Conservation (phyloP, 1,140 invertebrate genomes). For the Glomeris maerens region DNA sequence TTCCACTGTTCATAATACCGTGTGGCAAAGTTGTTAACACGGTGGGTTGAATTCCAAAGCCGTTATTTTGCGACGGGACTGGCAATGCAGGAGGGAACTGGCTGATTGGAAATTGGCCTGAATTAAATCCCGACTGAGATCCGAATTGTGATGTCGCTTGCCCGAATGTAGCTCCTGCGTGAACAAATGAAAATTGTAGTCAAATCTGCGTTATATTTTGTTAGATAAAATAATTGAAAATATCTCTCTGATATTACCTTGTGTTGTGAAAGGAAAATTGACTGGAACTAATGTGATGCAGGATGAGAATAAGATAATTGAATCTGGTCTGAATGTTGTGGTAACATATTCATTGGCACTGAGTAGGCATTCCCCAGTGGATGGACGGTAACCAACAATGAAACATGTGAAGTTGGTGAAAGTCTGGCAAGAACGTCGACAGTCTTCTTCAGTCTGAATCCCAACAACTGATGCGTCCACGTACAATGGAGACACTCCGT, state of each 20-base stretch:
- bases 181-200: not conserved
- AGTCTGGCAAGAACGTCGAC: not conserved
- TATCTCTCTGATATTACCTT: not conserved
- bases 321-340: not conserved
- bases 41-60: not conserved
- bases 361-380: not conserved
- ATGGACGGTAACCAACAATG: not conserved
- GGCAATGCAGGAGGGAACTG: not conserved
- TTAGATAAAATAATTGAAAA: not conserved
- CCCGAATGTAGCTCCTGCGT: no score
- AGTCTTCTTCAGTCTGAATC: not conserved
- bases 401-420: not conserved
- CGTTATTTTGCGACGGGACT: not conserved
- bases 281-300: not conserved
- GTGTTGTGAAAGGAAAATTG: not conserved
- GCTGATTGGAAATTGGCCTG: not conserved
- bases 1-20: no score
- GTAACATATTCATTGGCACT: not conserved
- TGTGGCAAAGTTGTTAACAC: no score
- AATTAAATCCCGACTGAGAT: no score
- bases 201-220: not conserved
- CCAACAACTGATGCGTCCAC: not conserved
- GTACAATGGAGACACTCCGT: not conserved
- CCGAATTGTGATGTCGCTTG: no score
- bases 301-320: not conserved